These are phyloP conservation scores for Cremastinae sp. DNA, from an alignment of 2,888 invertebrate genomes.

Conservation along the genomic window DNA sequence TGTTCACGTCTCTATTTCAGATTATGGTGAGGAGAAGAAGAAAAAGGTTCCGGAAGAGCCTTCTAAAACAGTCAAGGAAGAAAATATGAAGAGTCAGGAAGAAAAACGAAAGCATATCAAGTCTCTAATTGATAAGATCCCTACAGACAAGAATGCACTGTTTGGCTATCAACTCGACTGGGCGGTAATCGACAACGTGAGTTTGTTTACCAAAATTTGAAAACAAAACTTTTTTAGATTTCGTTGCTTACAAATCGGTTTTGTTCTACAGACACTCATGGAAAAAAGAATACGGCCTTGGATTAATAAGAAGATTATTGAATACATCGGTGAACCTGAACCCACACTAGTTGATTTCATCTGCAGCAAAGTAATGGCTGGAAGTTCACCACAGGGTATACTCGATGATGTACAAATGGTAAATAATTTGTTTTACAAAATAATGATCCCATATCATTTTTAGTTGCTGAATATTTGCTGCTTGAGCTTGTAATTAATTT, in stretches of 20 bases:
- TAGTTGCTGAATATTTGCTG: no score
- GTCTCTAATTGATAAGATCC: conserved; percentile 98
- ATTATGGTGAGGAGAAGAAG: conserved; percentile 84
- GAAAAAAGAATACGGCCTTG: conserved; percentile 98
- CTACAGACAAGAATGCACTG: conserved; percentile 97
- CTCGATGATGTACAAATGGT: conserved; percentile 99
- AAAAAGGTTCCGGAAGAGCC: conserved; percentile 80
- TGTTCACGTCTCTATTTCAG: conserved; percentile 71
- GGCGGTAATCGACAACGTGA: conserved; percentile 88
- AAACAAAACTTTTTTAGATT: background rate
- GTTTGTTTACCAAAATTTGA: conserved; percentile 57
- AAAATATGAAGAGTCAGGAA: conserved; percentile 88
- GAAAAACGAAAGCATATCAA: conserved; percentile 98
- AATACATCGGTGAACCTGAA: conserved; percentile 99
- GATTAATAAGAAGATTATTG: conserved; percentile 99
- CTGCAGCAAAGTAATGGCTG: conserved; percentile 97
- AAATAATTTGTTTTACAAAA: no score
- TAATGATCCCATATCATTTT: no score
- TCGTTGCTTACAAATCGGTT: conserved; percentile 73
- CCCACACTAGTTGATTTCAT: conserved; percentile 99
- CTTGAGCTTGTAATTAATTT: no score
- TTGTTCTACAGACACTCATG: conserved; percentile 89
- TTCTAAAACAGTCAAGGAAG: conserved; percentile 82
- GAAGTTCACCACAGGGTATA: conserved; percentile 95
- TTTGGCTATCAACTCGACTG: conserved; percentile 97